phyloP scores from a whole-genome alignment of 2,888 invertebrate genomes.

The Cloeon dipterum region DNA sequence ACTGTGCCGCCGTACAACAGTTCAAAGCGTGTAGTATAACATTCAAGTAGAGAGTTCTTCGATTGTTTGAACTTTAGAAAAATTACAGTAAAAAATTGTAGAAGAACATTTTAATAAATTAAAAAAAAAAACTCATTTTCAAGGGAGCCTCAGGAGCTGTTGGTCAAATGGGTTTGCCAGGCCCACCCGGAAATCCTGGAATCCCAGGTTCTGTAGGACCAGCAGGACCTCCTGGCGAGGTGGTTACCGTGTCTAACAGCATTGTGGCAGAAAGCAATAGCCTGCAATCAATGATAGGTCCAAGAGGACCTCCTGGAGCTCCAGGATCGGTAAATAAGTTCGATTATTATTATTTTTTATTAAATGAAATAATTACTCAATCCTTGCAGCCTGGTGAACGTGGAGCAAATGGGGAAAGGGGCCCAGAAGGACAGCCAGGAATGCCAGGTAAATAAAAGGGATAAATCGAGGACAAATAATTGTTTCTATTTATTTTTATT shows the following conservation, averaged over 20 bases:
- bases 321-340: constrained; percentile 23
- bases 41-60: too few relatives aligned
- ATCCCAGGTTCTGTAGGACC: constrained; percentile 22
- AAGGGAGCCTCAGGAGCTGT: constrained; percentile 17
- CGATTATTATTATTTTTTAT: neutral
- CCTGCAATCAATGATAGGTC: constrained; percentile 23
- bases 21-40: too few relatives aligned
- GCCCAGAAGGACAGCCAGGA: constrained; percentile 29
- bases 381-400: constrained; percentile 27
- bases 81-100: too few relatives aligned
- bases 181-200: constrained; percentile 16
- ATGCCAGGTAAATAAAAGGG: constrained; percentile 22
- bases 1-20: too few relatives aligned
- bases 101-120: too few relatives aligned
- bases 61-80: too few relatives aligned
- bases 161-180: constrained; percentile 19
- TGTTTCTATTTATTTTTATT: too few relatives aligned
- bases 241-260: neutral
- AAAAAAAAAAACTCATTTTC: too few relatives aligned
- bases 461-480: too few relatives aligned
- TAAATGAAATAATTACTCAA: neutral
- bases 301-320: constrained; percentile 28
- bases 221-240: constrained; percentile 17
- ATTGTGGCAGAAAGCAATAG: constrained; percentile 11
- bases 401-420: constrained; percentile 29